phyloP scores from a whole-genome alignment of 1,140 invertebrate species.

The Zaprionus tsacasi region DNA sequence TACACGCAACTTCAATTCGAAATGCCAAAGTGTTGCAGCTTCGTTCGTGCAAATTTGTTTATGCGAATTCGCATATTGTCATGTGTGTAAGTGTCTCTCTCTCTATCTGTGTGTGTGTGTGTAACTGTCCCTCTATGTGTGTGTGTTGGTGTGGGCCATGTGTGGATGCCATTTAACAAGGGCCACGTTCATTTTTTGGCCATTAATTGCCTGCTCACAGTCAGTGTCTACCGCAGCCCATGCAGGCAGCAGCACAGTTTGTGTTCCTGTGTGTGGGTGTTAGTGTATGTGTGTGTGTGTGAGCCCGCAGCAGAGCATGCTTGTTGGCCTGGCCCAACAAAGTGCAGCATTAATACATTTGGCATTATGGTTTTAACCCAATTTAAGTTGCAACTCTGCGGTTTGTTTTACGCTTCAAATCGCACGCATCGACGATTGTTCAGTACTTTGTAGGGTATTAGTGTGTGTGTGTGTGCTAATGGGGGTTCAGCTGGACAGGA shows the following conservation, averaged over 20 bases:
- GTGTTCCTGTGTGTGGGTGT: background rate
- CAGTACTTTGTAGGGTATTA: slow-evolving; percentile 47
- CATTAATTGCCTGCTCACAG: slow-evolving; percentile 61
- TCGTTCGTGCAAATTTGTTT: slow-evolving; percentile 76
- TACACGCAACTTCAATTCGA: slow-evolving; percentile 58
- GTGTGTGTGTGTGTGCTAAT: slow-evolving; percentile 3
- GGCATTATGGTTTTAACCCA: slow-evolving; percentile 76
- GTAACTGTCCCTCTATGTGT: background rate
- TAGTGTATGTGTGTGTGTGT: slow-evolving; percentile 11
- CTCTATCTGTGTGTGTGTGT: background rate
- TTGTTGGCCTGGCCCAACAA: slow-evolving; percentile 34
- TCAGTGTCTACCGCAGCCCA: background rate
- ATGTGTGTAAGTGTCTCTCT: slow-evolving; percentile 14
- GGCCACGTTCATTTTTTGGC: slow-evolving; percentile 37
- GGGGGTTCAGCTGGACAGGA: slow-evolving; percentile 10
- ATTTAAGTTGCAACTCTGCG: slow-evolving; percentile 54
- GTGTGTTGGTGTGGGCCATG: background rate
- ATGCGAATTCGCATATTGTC: slow-evolving; percentile 63
- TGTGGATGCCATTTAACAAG: slow-evolving; percentile 15
- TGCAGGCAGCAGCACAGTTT: background rate
- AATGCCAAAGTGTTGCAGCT: slow-evolving; percentile 69
- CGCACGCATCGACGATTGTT: slow-evolving; percentile 30
- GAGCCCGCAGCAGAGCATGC: slow-evolving; percentile 46
- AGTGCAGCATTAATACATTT: slow-evolving; percentile 70
- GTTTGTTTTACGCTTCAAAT: slow-evolving; percentile 13